These are phyloP conservation scores for Cynopterus sphinx DNA, from an alignment of 2,797 vertebrate species.

Conservation along the genomic window DNA sequence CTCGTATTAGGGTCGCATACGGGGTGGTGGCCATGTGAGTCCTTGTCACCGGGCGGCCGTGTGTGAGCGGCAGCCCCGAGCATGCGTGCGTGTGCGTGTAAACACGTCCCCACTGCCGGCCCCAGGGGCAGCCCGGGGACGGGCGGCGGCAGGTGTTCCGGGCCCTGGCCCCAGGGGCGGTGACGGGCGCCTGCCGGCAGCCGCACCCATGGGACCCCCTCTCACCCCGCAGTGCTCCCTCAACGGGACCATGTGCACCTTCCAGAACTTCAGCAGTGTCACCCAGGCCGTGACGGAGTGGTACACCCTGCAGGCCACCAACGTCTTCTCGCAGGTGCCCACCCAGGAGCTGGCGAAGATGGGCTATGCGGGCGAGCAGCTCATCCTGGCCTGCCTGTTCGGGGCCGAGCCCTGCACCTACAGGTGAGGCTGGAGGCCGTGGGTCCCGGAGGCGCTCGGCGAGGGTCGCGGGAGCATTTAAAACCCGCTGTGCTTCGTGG, in stretches of 20 bases:
- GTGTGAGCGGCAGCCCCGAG: neutral
- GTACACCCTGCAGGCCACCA: constrained; percentile 88
- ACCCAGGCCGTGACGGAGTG: constrained; percentile 86
- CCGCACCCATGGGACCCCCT: neutral
- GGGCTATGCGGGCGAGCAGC: constrained; percentile 85
- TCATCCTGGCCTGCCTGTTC: constrained; percentile 88
- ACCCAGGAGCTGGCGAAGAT: constrained; percentile 80
- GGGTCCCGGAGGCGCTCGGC: neutral
- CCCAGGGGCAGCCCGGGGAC: accelerated
- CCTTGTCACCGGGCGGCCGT: neutral
- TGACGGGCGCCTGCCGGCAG: neutral
- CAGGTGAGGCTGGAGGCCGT: constrained; percentile 80
- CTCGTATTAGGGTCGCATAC: accelerated
- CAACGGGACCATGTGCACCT: constrained; percentile 79
- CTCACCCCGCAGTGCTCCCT: constrained; percentile 82
- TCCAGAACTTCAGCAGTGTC: constrained; percentile 86
- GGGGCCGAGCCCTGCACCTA: constrained; percentile 86
- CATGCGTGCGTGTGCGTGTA: accelerated
- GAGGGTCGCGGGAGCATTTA: neutral
- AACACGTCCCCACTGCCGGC: accelerated
- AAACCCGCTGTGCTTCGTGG: neutral
- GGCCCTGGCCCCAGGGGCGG: too few relatives aligned
- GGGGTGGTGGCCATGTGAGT: too few relatives aligned
- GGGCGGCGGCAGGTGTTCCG: accelerated
- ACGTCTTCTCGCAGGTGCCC: constrained; percentile 84